Conservation (phyloP, 2,113 vertebrate genomes). For the Diadophis punctatus region DNA sequence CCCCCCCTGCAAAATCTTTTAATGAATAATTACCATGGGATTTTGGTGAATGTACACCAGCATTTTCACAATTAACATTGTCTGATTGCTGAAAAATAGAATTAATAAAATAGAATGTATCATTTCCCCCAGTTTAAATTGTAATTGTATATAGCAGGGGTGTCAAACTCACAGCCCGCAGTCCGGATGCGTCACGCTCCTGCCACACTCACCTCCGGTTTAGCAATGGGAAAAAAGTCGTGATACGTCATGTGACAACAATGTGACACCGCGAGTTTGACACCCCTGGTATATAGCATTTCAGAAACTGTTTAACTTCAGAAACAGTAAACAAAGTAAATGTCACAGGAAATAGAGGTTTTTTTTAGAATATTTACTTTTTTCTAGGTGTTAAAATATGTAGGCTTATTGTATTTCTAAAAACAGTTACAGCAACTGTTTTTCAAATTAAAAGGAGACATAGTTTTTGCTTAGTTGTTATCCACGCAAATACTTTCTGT, state of each 20-base stretch:
- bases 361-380: not conserved
- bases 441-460: not conserved
- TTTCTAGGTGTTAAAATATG: not conserved
- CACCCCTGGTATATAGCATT: not conserved
- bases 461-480: slow-evolving; percentile 5
- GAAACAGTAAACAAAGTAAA: not conserved
- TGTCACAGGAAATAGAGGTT: not conserved
- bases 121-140: not conserved
- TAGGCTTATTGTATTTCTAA: not conserved
- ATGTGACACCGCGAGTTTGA: no score
- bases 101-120: not conserved
- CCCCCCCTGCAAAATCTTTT: not conserved
- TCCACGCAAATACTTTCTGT: slow-evolving; percentile 46
- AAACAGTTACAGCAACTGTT: not conserved
- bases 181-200: no score
- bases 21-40: not conserved
- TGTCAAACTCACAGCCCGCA: no score
- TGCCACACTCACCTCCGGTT: no score
- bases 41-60: not conserved
- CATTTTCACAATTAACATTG: not conserved
- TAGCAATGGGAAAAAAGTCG: no score
- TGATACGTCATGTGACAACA: no score
- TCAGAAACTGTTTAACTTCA: not conserved
- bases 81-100: not conserved
- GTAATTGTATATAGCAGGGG: not conserved